Percentiles rank a stretch among this genome's conserved stretches.
phyloP scores from a whole-genome alignment of 2,888 invertebrate species.

The Hirudinaria manillensis region DNA sequence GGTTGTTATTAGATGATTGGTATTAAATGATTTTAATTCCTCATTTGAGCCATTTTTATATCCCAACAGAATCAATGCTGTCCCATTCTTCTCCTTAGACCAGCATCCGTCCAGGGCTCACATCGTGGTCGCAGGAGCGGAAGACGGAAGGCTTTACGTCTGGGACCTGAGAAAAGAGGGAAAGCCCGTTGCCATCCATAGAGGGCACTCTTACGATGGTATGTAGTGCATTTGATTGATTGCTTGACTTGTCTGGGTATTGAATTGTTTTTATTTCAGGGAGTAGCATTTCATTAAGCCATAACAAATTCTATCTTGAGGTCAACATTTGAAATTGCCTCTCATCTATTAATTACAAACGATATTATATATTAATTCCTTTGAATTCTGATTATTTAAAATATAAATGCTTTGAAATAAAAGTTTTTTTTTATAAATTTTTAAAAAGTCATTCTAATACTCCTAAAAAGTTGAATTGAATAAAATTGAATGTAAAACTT shows the following conservation, averaged over 20 bases:
- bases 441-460: no score
- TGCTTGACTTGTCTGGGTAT: background rate
- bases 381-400: no score
- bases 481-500: no score
- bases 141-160: constrained; percentile 77
- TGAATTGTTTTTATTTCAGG: background rate
- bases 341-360: no score
- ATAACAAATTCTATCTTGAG: background rate
- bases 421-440: no score
- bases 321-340: background rate
- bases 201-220: constrained; percentile 65
- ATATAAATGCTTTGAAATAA: no score
- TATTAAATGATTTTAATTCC: background rate
- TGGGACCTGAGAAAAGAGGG: constrained; percentile 82
- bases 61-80: constrained; percentile 47
- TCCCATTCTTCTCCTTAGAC: constrained; percentile 65
- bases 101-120: constrained; percentile 83
- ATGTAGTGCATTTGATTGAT: constrained; percentile 34
- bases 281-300: background rate
- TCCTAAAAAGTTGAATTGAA: no score
- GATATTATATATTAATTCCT: no score
- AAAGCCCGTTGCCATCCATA: constrained; percentile 74
- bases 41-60: constrained; percentile 2
- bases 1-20: background rate
- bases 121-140: constrained; percentile 72